Evolutionary conservation across 2,797 vertebrate species (phyloP).

Genomic region (Silurus lanzhouensis): DNA sequence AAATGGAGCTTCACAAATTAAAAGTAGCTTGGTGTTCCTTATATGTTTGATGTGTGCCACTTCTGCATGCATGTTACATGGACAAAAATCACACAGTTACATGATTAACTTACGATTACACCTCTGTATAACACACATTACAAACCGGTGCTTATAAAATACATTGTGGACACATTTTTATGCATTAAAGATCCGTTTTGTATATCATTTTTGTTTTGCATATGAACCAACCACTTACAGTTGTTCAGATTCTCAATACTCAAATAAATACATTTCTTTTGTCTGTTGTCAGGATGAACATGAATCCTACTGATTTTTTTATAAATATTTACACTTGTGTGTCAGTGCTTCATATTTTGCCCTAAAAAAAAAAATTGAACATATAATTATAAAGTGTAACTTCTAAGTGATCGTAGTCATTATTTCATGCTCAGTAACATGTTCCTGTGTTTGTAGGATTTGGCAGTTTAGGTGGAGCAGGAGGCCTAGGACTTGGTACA

Average conservation of each 20-base stretch:
- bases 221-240: not conserved
- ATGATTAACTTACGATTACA: slow-evolving; percentile 14
- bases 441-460: slow-evolving; percentile 44
- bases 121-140: not conserved
- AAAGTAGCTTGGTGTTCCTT: slow-evolving; percentile 46
- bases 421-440: slow-evolving; percentile 10
- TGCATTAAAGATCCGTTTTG: not conserved
- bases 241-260: not conserved
- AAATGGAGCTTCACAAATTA: slow-evolving; percentile 42
- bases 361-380: not conserved
- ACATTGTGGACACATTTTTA: not conserved
- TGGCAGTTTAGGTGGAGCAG: slow-evolving; percentile 47
- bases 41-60: slow-evolving; percentile 32
- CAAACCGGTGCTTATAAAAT: not conserved
- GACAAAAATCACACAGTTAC: not conserved
- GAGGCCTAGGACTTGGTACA: slow-evolving; percentile 43
- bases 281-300: slow-evolving; percentile 3
- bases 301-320: not conserved
- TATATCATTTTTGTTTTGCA: not conserved
- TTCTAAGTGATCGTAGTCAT: not conserved
- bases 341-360: not conserved
- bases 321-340: not conserved
- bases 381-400: not conserved
- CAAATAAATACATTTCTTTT: not conserved
- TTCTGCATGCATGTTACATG: slow-evolving; percentile 5